Base-by-base conservation (phyloP, 2,113 vertebrate species). In the Arenaria interpres region DNA sequence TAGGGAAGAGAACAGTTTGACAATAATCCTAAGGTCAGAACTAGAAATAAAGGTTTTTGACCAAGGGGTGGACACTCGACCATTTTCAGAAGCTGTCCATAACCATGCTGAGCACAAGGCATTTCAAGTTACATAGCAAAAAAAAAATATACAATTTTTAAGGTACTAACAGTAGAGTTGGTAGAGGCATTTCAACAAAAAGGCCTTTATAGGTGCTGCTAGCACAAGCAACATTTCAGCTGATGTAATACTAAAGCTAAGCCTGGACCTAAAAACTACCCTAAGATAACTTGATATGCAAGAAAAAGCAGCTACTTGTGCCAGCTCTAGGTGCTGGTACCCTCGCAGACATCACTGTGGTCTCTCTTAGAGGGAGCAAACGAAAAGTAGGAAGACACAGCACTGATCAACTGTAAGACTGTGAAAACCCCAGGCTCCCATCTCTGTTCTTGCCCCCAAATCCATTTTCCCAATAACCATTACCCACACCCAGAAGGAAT, bases 321-420 rank as follows among this genome's bases (percentile, higher is more conserved):
- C 16, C 73, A 88, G 4, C 24, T 30, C 4, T 10, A 66, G 37
- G 30, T 24, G 35, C 35, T 50, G 35, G 11, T 62, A 18, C 32
- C 28, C 32, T 27, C 57, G 24, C 5, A 5, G 56, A 54, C 3
- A 59, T 63, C 39, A 37, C 63, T 12, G 10, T 2, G 12, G 30
- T 8, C 48, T 64, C 48, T 48, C 50, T 24, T 4, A 20, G 28
- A 43, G 14, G 9, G 6, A 77, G 32, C 28, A 66, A 17, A 51
- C 59, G 33, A 46, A 27, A 74, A 46, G 23, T 11, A 45, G 15
- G 63, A 74, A 62, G 51, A 50, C 23, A 33, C 24, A 67, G 37
- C 16, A 59, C 21, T 0, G 0, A 48, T 30, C 54, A 59, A 4
- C 17, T 10, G 0, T 6, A 28, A 19, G 17, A 77, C 12, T 14